phyloP scores from a whole-genome alignment of 2,113 vertebrate genomes.

The Phocoena sinus region DNA sequence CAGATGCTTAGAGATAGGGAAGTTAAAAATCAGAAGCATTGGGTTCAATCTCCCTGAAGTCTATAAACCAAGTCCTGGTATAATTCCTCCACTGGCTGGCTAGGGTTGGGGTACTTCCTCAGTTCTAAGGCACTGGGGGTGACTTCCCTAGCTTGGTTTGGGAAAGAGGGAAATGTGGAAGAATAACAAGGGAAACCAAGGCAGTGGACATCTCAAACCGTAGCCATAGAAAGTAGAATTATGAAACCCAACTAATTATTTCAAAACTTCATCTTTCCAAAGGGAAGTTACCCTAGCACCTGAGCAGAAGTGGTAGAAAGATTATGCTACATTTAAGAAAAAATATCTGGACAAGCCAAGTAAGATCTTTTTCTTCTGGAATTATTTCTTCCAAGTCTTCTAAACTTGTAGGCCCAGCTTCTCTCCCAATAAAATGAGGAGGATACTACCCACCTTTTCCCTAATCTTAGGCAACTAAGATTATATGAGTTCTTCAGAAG shows the following conservation, averaged over 20 bases:
- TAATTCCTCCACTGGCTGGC: background rate
- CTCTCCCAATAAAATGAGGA: background rate
- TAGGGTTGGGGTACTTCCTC: background rate
- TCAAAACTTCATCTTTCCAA: slow-evolving; percentile 7
- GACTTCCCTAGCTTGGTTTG: background rate
- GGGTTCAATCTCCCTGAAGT: background rate
- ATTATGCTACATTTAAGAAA: background rate
- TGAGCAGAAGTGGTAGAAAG: background rate
- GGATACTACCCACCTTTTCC: background rate
- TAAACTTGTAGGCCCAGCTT: background rate
- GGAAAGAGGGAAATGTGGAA: background rate
- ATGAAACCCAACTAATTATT: background rate
- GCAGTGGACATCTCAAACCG: background rate
- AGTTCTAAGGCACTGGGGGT: background rate
- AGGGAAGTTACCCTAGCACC: background rate
- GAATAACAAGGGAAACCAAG: background rate
- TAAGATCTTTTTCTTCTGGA: background rate
- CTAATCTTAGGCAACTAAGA: background rate
- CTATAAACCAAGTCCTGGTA: background rate
- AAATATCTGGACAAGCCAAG: background rate
- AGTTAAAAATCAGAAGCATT: background rate
- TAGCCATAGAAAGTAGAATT: background rate
- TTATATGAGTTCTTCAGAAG: background rate
- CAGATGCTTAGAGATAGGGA: background rate
- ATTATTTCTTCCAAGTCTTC: background rate